Conservation (phyloP, 1,140 invertebrate species). For the Drosophila bifasciata region DNA sequence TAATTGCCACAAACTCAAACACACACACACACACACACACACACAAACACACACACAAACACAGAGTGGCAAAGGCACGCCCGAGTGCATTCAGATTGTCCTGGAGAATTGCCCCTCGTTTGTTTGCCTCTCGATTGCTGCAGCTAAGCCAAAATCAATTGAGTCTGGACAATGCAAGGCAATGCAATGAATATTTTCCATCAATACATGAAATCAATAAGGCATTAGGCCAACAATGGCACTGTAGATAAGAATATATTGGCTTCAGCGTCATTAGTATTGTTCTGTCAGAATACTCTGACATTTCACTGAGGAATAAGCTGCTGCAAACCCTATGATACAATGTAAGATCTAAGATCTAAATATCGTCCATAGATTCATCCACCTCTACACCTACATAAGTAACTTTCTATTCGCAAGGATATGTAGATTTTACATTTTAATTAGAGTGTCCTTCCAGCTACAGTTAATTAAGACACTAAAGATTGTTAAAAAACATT, state of each 20-base stretch:
- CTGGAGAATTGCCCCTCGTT: constrained; percentile 14
- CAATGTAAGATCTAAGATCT: too few relatives aligned
- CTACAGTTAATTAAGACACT: too few relatives aligned
- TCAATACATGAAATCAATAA: constrained; percentile 30
- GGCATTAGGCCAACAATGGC: constrained; percentile 24
- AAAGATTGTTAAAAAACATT: too few relatives aligned
- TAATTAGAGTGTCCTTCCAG: too few relatives aligned
- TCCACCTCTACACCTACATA: too few relatives aligned
- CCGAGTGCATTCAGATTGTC: constrained; percentile 10
- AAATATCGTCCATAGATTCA: too few relatives aligned
- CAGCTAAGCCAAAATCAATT: constrained; percentile 54
- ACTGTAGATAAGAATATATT: constrained; percentile 27
- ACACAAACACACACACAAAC: constrained; percentile 29
- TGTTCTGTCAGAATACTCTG: too few relatives aligned
- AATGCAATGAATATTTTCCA: constrained; percentile 44
- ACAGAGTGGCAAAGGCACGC: background rate
- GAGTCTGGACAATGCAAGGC: constrained; percentile 51
- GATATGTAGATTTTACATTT: too few relatives aligned
- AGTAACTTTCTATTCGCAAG: too few relatives aligned
- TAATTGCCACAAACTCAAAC: constrained; percentile 59
- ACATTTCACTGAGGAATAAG: too few relatives aligned
- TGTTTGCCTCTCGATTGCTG: constrained; percentile 39
- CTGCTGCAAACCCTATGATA: too few relatives aligned
- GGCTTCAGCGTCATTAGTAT: too few relatives aligned
- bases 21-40: constrained; percentile 18